Conservation (phyloP, 1,140 invertebrate genomes). For the Lepidurus packardi region DNA sequence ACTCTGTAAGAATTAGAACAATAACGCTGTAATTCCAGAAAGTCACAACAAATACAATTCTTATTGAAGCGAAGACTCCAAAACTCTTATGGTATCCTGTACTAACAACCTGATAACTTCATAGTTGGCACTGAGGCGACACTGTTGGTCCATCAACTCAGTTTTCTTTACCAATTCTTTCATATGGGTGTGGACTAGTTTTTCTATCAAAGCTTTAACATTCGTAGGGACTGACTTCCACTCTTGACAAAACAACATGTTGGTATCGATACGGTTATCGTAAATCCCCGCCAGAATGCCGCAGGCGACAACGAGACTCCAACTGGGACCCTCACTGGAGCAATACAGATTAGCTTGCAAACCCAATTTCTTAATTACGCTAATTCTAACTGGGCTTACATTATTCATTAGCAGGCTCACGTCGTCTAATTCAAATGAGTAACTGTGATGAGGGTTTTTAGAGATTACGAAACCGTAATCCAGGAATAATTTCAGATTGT, state of each 20-base stretch:
- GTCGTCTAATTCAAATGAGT: slow-evolving; percentile 38
- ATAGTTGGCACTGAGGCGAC: not conserved
- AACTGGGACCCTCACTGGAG: slow-evolving; percentile 26
- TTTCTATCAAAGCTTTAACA: not conserved
- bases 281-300: not conserved
- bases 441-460: slow-evolving; percentile 45
- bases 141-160: not conserved
- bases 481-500: slow-evolving; percentile 47
- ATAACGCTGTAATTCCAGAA: not conserved
- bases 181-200: not conserved
- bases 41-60: not conserved
- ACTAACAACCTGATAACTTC: not conserved
- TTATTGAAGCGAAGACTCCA: not conserved
- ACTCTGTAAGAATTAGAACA: too few relatives aligned
- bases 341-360: not conserved
- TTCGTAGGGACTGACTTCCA: not conserved
- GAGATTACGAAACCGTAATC: slow-evolving; percentile 51
- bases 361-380: not conserved
- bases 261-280: not conserved
- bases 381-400: not conserved
- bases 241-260: not conserved
- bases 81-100: not conserved
- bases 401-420: not conserved
- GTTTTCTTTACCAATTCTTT: not conserved
- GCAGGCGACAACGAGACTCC: not conserved